phyloP scores from a whole-genome alignment of 2,888 invertebrate species.

The Isotomurus palustris region DNA sequence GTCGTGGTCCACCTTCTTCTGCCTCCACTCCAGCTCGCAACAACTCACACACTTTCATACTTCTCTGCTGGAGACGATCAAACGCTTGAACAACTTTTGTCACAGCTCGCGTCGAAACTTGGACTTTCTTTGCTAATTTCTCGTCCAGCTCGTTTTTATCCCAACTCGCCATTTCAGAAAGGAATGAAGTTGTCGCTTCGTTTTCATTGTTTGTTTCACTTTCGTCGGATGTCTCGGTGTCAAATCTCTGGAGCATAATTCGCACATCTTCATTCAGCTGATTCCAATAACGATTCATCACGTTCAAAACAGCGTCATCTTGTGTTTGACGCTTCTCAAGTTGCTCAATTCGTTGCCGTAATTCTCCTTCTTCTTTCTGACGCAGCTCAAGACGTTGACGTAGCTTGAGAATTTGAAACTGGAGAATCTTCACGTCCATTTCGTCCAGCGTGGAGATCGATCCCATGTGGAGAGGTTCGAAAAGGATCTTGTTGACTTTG shows the following conservation, averaged over 20 bases:
- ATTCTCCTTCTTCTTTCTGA: slow-evolving; percentile 4
- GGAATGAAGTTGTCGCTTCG: slow-evolving; percentile 82
- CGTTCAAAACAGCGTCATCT: slow-evolving; percentile 11
- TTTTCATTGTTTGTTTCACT: slow-evolving; percentile 8
- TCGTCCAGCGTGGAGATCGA: slow-evolving; percentile 21
- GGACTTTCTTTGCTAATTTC: slow-evolving; percentile 88
- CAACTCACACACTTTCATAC: slow-evolving; percentile 85
- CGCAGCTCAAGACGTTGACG: slow-evolving; percentile 13
- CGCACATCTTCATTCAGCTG: slow-evolving; percentile 14
- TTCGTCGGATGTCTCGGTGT: slow-evolving; percentile 9
- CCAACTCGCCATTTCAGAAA: slow-evolving; percentile 93
- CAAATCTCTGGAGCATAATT: slow-evolving; percentile 13
- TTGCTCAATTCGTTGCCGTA: slow-evolving; percentile 8
- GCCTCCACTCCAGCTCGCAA: slow-evolving; percentile 69
- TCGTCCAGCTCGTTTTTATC: slow-evolving; percentile 96
- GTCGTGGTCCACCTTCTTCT: background rate
- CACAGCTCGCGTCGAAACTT: slow-evolving; percentile 92
- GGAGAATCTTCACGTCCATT: slow-evolving; percentile 14
- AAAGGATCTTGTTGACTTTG: slow-evolving; percentile 7
- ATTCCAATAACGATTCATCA: slow-evolving; percentile 15
- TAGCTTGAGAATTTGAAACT: slow-evolving; percentile 17
- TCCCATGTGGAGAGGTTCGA: slow-evolving; percentile 7
- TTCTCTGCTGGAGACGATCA: slow-evolving; percentile 89
- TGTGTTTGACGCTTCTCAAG: slow-evolving; percentile 12
- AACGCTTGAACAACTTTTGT: slow-evolving; percentile 95